Base-by-base conservation (phyloP, 1,140 invertebrate species). In the Phortica variegata region DNA sequence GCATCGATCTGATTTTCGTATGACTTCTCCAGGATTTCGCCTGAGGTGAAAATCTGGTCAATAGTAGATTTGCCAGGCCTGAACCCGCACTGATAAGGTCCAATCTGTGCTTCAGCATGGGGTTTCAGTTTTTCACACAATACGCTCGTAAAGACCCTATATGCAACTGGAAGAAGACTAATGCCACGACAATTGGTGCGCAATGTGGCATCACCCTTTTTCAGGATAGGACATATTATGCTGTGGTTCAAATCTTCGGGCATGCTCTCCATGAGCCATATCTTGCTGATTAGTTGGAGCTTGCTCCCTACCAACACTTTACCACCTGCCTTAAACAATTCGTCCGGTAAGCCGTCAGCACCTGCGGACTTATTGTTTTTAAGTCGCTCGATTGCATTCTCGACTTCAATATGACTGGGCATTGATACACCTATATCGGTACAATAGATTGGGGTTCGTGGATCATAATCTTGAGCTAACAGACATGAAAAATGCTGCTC, bases 351-450 rank as follows among this genome's bases (percentile, higher is more conserved):
- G 8, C 56, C 56, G 44, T 72, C 70, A 13, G 48, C 47, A 26
- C 65, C 66, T 13, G 52, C 52, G 4, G 66, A 54, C 47, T 73
- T 71, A 16, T 54, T 50, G 15, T 46, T 58, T 34, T 61, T 61
- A 3, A 68, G 49, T 32, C 49, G 49, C 39, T 45, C 52, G 33
- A 69, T 47, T 9, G 59, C 56, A 20, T 47, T 46, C 34, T 55
- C 31, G 4, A 69, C 37, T 49, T 65, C 62, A 18, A 37, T 31
- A 15, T 15, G 10, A 7, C 17, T 29, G 2, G 10, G 23, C 3
- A 29, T 34, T 4, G 8, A 5, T 8, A 34, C 32, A 8, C n/a
- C 9, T 8, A 34, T 4, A 34, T 13, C 9, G 13, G 4, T 13
- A 6, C n/a, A 4, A 8, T 5, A 8, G 8, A 9, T 34, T n/a